A percentile compares a stretch with the other conserved stretches of the same genome.
Evolutionary conservation across 2,797 vertebrate genomes (phyloP).

Genomic region (Triplophysa bombifrons): DNA sequence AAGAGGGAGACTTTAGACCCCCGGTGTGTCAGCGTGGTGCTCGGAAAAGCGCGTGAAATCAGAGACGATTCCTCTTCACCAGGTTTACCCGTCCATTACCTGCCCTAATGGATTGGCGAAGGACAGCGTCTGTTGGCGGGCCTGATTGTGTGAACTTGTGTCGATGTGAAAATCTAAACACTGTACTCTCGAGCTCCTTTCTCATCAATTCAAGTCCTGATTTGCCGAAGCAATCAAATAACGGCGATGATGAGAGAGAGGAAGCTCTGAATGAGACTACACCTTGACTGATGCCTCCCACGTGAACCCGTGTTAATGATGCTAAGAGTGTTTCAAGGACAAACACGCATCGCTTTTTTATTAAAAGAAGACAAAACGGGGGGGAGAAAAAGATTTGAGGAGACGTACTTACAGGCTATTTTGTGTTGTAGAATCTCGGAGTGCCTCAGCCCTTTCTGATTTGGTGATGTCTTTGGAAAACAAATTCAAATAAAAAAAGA

Average conservation of each 20-base stretch:
- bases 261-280: conserved; percentile 33
- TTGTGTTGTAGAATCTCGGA: not conserved
- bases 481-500: not conserved
- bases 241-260: conserved; percentile 24
- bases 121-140: conserved; percentile 56
- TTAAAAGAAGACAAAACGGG: conserved; percentile 74
- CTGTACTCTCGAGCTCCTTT: conserved; percentile 46
- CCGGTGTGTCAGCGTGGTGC: conserved; percentile 76
- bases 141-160: conserved; percentile 59
- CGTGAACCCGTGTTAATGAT: conserved; percentile 42
- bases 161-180: conserved; percentile 50
- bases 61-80: conserved; percentile 85
- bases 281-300: conserved; percentile 44
- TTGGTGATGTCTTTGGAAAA: conserved; percentile 15
- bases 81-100: conserved; percentile 83
- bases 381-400: not conserved
- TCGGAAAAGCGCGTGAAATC: conserved; percentile 83
- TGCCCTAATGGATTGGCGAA: conserved; percentile 74
- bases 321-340: conserved; percentile 47
- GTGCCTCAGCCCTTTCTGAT: conserved; percentile 4
- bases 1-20: conserved; percentile 67
- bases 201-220: conserved; percentile 48
- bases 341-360: conserved; percentile 69
- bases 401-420: conserved; percentile 13
- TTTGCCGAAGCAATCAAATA: conserved; percentile 55